Conservation (phyloP, 23 tunicate species). For the Halocynthia roretzi region DNA sequence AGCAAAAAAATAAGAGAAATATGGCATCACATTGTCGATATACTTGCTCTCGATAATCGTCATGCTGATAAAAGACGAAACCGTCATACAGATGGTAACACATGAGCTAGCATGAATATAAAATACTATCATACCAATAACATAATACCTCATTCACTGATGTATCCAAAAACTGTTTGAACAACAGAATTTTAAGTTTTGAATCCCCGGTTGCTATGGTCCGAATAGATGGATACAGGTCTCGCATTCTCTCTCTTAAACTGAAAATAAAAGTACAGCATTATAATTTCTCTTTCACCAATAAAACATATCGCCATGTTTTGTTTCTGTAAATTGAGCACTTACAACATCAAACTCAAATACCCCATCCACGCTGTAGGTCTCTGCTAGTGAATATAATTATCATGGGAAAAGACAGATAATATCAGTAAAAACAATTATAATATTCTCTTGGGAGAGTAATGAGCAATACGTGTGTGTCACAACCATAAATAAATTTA, state of each 20-base stretch:
- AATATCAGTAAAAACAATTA: too few relatives aligned
- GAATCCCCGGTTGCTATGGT: conserved; percentile 15
- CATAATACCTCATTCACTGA: conserved; percentile 16
- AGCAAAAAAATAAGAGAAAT: background rate
- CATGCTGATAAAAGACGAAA: too few relatives aligned
- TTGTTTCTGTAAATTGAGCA: too few relatives aligned
- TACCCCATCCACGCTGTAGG: too few relatives aligned
- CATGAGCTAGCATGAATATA: conserved; percentile 2
- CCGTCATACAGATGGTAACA: background rate
- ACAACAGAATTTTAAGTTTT: conserved; percentile 10
- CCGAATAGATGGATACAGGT: conserved; percentile 22
- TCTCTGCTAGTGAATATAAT: too few relatives aligned
- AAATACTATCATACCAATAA: background rate
- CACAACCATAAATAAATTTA: too few relatives aligned
- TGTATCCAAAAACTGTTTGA: conserved; percentile 6
- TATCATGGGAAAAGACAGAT: too few relatives aligned
- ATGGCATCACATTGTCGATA: background rate
- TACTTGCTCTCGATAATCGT: too few relatives aligned
- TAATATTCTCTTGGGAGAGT: too few relatives aligned
- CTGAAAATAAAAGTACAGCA: conserved; percentile 11
- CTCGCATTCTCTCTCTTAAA: conserved; percentile 19
- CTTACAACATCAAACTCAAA: background rate
- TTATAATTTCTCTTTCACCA: background rate
- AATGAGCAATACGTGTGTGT: too few relatives aligned
- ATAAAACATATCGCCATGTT: too few relatives aligned